These are phyloP conservation scores for Eulemur coronatus DNA, from an alignment of 2,797 vertebrate genomes.

Conservation along the genomic window DNA sequence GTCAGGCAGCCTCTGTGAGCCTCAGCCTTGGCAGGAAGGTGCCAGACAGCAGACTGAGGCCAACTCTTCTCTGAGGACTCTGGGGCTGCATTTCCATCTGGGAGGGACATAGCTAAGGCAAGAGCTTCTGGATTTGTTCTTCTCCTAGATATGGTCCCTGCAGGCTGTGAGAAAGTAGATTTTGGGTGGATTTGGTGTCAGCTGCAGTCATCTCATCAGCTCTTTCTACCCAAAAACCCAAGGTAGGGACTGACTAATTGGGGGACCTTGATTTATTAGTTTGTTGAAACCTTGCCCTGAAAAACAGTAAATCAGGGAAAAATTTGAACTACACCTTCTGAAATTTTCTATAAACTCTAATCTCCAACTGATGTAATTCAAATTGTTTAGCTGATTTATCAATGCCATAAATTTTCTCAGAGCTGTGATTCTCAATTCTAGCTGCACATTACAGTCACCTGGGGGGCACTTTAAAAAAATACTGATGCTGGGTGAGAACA, in stretches of 20 bases:
- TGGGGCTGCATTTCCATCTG: not conserved
- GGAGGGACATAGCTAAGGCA: not conserved
- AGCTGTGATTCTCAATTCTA: not conserved
- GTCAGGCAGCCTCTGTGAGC: not conserved
- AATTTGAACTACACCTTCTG: not conserved
- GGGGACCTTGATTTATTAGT: not conserved
- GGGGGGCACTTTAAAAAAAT: not conserved
- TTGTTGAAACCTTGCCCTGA: not conserved
- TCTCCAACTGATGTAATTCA: slow-evolving; percentile 8
- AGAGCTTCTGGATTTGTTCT: not conserved
- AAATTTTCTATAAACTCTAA: slow-evolving; percentile 47
- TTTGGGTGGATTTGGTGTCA: not conserved
- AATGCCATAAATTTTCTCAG: slow-evolving; percentile 29
- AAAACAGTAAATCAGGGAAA: slow-evolving; percentile 20
- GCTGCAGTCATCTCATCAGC: not conserved
- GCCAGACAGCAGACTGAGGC: not conserved
- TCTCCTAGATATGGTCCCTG: not conserved
- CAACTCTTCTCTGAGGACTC: not conserved
- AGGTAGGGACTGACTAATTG: not conserved
- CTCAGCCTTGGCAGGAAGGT: not conserved
- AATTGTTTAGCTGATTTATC: slow-evolving; percentile 52
- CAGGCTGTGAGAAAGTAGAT: not conserved
- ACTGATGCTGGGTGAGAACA: not conserved
- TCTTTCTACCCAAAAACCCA: not conserved
- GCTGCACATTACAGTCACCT: not conserved